Conservation (phyloP, 2,888 invertebrate genomes). For the Zhengitettix transpicula region DNA sequence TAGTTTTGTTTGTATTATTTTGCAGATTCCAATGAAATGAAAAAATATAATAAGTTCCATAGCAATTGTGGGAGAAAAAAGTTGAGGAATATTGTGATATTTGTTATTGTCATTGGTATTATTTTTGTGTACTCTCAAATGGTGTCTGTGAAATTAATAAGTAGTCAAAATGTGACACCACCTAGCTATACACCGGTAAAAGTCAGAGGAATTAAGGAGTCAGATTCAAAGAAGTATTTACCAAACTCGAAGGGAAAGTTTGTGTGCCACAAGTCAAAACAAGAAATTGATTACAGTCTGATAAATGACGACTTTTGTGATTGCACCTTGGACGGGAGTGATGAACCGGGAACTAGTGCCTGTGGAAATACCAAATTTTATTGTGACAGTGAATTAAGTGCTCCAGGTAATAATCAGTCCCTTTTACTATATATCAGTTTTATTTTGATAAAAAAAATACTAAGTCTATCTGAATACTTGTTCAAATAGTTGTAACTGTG, state of each 20-base stretch:
- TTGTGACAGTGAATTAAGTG: conserved; percentile 40
- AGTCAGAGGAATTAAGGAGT: background rate
- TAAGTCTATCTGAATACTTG: no score
- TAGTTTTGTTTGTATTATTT: no score
- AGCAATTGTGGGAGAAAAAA: background rate
- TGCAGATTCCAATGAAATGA: no score
- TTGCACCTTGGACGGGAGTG: conserved; percentile 66
- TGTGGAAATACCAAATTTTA: conserved; percentile 71
- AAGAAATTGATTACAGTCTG: conserved; percentile 39
- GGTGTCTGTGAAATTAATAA: background rate
- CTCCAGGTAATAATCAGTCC: background rate
- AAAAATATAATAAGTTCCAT: no score
- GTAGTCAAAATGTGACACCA: background rate
- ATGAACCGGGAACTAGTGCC: conserved; percentile 78
- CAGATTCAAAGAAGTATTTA: conserved; percentile 21
- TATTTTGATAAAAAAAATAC: no score
- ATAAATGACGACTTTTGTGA: conserved; percentile 92
- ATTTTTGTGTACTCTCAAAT: background rate
- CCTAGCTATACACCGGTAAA: background rate
- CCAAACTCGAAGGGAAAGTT: conserved; percentile 29
- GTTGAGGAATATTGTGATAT: background rate
- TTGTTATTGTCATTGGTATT: background rate
- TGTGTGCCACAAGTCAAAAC: conserved; percentile 27
- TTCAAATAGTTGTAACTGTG: no score
- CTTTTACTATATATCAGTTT: no score